Percentiles rank a stretch among this genome's conserved stretches.
Conservation (phyloP, 2,888 invertebrate genomes). For the Tyria jacobaeae region DNA sequence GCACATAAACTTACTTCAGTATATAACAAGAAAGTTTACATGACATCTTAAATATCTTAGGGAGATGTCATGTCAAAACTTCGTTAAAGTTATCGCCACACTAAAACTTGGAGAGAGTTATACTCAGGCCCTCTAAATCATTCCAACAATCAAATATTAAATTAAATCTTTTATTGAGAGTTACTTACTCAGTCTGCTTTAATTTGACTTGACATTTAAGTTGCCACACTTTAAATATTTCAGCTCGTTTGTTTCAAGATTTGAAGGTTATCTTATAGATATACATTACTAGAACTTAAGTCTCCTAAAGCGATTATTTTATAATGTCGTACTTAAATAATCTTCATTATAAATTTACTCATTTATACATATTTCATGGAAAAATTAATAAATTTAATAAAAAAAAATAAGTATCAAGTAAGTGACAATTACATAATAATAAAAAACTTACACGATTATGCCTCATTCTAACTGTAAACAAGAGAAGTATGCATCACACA, state of each 20-base stretch:
- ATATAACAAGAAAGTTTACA: background rate
- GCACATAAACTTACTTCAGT: background rate
- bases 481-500: no score
- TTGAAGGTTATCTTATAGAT: constrained; percentile 19
- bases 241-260: constrained; percentile 29
- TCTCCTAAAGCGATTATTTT: no score
- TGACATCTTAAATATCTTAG: background rate
- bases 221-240: constrained; percentile 35
- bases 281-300: no score
- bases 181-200: constrained; percentile 5
- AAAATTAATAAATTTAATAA: no score
- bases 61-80: background rate
- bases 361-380: no score
- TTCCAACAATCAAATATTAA: no score
- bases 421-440: no score
- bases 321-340: no score
- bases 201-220: constrained; percentile 26
- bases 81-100: background rate
- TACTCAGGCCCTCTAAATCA: background rate
- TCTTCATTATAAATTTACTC: no score
- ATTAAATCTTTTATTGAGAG: constrained; percentile 6
- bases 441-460: no score
- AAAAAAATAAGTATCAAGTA: no score
- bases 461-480: no score
- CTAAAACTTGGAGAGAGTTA: background rate